Base-by-base conservation (phyloP, 2,113 vertebrate species). In the Tonatia bakeri region DNA sequence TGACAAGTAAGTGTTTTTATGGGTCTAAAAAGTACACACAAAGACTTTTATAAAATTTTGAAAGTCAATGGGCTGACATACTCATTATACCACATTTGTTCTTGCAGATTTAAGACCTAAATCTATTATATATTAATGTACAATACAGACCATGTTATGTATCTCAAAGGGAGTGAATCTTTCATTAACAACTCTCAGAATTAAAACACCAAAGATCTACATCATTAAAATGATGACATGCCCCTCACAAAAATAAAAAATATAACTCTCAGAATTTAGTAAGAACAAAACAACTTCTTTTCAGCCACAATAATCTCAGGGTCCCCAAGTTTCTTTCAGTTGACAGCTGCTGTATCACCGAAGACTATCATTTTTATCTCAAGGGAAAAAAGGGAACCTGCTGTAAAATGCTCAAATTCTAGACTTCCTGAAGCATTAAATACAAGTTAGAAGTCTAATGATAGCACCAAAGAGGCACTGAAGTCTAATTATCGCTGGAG, bases 371-470 rank as follows among this genome's bases (percentile, higher is more conserved):
- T 54, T 88, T 75, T 87, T 61, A 73, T 84, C 47, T 96, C 84
- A 50, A 84, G 84, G 85, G 56, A 45, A 67, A 47, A 94, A 43
- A 47, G 26, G 15, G 40, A 70, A 76, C 1, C 22, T 65, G 65
- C n/a, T 31, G 0, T 36, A 89, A 64, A 70, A n/a, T 31, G 19
- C 70, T 92, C 84, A 83, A 73, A 61, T 40, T 73, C 56, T 65
- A 6, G 80, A 79, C 65, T 65, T 80, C 70, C 87, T 87, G 80
- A 95, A 94, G 75, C 52, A 36, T 70, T 79, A 88, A 87, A 83
- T 45, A n/a, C 47, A 87, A 47, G 36, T 28, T 94, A 47, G 11
- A 92, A 47, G 43, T 81, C 43, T 77, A 59, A 31, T 69, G n/a
- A 81, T 43, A 16, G 11, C 19, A 40, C 20, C 77, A 47, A 76